These are phyloP conservation scores for Tetranychus piercei DNA, from an alignment of 2,888 invertebrate genomes.

Conservation along the genomic window DNA sequence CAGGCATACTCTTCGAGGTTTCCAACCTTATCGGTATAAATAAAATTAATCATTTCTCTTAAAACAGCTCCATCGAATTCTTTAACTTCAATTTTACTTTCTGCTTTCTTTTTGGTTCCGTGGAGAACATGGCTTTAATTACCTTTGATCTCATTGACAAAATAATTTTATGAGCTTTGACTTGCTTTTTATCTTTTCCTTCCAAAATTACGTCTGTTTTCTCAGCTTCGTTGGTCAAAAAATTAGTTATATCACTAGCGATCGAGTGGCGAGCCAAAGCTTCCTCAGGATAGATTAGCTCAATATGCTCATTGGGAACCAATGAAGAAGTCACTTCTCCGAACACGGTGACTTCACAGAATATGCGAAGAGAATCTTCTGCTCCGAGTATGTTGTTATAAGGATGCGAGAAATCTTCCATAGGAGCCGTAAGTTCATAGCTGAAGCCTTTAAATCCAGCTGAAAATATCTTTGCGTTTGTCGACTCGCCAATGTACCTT, in stretches of 20 bases:
- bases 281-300: neutral
- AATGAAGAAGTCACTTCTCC: conserved; percentile 2
- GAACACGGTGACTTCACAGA: conserved; percentile 11
- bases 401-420: neutral
- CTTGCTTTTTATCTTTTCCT: neutral
- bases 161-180: conserved; percentile 1
- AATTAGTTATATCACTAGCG: neutral
- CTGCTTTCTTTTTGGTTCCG: neutral
- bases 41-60: conserved; percentile 12
- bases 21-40: conserved; percentile 10
- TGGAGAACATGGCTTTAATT: conserved; percentile 10
- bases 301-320: neutral
- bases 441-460: conserved; percentile 8
- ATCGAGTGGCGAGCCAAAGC: neutral
- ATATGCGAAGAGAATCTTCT: conserved; percentile 5
- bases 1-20: conserved; percentile 8
- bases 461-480: conserved; percentile 6
- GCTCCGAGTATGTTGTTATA: conserved; percentile 3
- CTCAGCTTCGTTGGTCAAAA: neutral
- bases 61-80: conserved; percentile 12
- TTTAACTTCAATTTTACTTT: conserved; percentile 2
- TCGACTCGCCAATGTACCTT: conserved; percentile 9
- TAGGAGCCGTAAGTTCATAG: conserved; percentile 4
- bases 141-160: conserved; percentile 9
- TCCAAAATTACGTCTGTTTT: too few relatives aligned